These are phyloP conservation scores for Megamerina dolium DNA, from an alignment of 2,888 invertebrate species.

Conservation along the genomic window DNA sequence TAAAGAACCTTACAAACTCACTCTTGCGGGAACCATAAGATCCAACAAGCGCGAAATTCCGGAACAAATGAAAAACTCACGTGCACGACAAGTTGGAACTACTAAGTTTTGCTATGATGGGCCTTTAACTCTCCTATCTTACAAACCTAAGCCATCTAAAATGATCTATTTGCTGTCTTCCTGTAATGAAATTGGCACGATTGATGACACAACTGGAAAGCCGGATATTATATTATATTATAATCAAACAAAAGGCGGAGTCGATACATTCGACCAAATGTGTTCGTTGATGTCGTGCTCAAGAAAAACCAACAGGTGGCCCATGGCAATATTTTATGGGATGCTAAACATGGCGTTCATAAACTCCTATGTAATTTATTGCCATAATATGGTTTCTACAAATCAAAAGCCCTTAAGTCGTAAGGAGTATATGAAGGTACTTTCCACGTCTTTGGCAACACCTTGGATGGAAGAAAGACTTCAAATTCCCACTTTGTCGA, in stretches of 20 bases:
- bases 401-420: conserved; percentile 12
- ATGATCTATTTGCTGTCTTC: too few species aligned
- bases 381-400: conserved; percentile 8
- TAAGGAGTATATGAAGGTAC: conserved; percentile 6
- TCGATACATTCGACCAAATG: conserved; percentile 1
- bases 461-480: conserved; percentile 2
- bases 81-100: conserved; percentile 6
- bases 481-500: not conserved
- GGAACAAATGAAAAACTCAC: conserved; percentile 10
- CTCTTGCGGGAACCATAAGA: conserved; percentile 10
- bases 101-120: conserved; percentile 1
- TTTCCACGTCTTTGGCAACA: conserved; percentile 3
- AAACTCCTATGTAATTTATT: conserved; percentile 12
- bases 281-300: conserved; percentile 1
- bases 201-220: too few species aligned
- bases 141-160: conserved; percentile 3
- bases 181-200: too few species aligned
- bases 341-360: conserved; percentile 12
- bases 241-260: too few species aligned
- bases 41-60: conserved; percentile 9
- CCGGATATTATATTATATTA: too few species aligned
- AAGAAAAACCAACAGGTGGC: conserved; percentile 12
- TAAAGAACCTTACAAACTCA: conserved; percentile 27
- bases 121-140: not conserved
- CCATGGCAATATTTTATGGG: conserved; percentile 14